Conservation (phyloP, 2,888 invertebrate genomes). For the Trisateles emortualis region DNA sequence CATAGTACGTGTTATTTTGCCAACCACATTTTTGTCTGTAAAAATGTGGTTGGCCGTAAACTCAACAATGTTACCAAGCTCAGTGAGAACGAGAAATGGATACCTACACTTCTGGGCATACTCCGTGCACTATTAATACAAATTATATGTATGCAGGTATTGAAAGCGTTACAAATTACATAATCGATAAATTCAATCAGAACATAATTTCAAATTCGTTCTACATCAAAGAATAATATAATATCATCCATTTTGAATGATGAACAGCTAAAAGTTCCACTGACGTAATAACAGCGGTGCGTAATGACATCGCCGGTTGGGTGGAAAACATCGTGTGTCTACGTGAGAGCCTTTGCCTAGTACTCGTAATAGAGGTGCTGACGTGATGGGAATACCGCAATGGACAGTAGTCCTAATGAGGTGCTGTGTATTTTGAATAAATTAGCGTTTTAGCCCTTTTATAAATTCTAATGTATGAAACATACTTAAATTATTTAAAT, state of each 20-base stretch:
- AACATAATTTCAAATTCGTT: not conserved
- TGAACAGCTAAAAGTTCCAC: conserved; percentile 26
- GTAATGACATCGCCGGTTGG: conserved; percentile 27
- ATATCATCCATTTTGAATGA: conserved; percentile 2
- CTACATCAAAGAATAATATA: not conserved
- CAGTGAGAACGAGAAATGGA: no score
- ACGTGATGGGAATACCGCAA: conserved; percentile 16
- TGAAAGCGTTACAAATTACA: not conserved
- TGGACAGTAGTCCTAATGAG: conserved; percentile 6
- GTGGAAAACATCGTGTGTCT: conserved; percentile 26
- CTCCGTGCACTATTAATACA: no score
- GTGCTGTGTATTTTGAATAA: conserved; percentile 10
- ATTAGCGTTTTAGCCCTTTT: conserved; percentile 3
- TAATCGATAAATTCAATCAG: not conserved
- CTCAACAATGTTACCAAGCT: no score
- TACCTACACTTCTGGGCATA: no score
- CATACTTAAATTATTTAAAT: no score
- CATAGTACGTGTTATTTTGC: no score
- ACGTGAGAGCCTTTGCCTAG: conserved; percentile 3
- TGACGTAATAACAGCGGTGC: conserved; percentile 14
- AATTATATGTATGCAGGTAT: no score
- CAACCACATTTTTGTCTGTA: no score
- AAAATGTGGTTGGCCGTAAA: no score
- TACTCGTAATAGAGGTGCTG: conserved; percentile 1
- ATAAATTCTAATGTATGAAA: no score